These are phyloP conservation scores for Loris lydekkerianus DNA, from an alignment of 2,797 vertebrate species.

Conservation along the genomic window DNA sequence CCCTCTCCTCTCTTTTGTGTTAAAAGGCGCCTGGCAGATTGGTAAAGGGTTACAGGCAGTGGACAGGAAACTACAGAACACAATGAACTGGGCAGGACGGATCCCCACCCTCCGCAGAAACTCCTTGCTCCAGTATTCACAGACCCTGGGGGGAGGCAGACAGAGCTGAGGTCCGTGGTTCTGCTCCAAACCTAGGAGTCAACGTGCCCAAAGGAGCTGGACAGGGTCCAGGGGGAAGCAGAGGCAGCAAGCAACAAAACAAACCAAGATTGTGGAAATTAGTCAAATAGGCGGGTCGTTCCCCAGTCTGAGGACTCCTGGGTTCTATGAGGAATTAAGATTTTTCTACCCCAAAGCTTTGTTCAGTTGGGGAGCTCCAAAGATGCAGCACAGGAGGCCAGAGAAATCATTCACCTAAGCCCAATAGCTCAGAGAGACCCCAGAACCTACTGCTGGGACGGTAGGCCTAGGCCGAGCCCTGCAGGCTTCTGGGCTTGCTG, in stretches of 20 bases:
- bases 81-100: slow-evolving; percentile 82
- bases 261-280: background rate
- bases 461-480: background rate
- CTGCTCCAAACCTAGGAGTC: background rate
- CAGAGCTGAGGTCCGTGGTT: slow-evolving; percentile 13
- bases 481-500: background rate
- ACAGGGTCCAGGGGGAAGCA: background rate
- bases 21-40: slow-evolving; percentile 87
- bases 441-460: background rate
- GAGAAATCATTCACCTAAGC: background rate
- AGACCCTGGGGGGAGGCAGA: slow-evolving; percentile 57
- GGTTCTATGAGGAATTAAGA: background rate
- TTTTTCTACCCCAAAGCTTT: background rate
- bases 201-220: background rate
- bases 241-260: background rate
- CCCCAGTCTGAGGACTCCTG: background rate
- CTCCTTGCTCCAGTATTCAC: fast-evolving
- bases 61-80: slow-evolving; percentile 87
- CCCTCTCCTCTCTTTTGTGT: slow-evolving; percentile 83
- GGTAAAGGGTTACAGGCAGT: slow-evolving; percentile 87
- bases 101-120: slow-evolving; percentile 84
- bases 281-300: background rate
- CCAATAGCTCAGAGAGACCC: background rate
- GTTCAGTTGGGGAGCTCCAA: background rate
- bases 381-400: background rate